Base-by-base conservation (phyloP, 2,113 vertebrate genomes). In the Xenopus laevis region DNA sequence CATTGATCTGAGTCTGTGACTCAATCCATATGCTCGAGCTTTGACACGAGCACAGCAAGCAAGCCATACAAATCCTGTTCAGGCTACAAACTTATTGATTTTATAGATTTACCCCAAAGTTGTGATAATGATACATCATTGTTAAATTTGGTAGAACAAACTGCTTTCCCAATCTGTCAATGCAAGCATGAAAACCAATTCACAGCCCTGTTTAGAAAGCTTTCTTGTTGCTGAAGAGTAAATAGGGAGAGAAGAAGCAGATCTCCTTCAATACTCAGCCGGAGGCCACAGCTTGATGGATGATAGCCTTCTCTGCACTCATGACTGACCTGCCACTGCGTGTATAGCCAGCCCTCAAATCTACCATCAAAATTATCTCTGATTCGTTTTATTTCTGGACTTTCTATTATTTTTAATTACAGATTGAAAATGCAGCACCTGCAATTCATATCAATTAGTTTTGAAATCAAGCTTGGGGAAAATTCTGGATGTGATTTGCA, bases 121-220 rank as follows among this genome's bases (percentile, higher is more conserved):
- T 98, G 97, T 95, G 94, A 98, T 98, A 98, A 98, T 98, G 97
- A 98, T 96, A 96, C 95, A 97, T 99, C 96, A 99, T 98, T 98
- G 97, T 98, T 98, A 98, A 97, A 98, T 98, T 97, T 98, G 94
- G 94, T 95, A 98, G 96, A 98, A 98, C 97, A 98, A 99, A 98
- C 94, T 94, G 95, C 93, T 98, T 96, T 95, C 93, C 93, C 95
- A 89, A 98, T 98, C 93, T 93, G 91, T 95, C 93, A 93, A 95
- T 95, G 91, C 80, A 75, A 87, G 86, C 90, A 87, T 86, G 87
- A 91, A 92, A 92, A 90, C 88, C 89, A 92, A 92, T 94, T 93
- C 89, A 87, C 90, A 90, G 90, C 84, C 88, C 87, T 86, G 83
- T 86, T 84, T 86, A 89, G 85, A 84, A 86, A 84, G 86, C 85